A percentile compares a stretch with the other conserved stretches of the same genome.
phyloP scores from a whole-genome alignment of 2,797 vertebrate species.

The Podargus strigoides region DNA sequence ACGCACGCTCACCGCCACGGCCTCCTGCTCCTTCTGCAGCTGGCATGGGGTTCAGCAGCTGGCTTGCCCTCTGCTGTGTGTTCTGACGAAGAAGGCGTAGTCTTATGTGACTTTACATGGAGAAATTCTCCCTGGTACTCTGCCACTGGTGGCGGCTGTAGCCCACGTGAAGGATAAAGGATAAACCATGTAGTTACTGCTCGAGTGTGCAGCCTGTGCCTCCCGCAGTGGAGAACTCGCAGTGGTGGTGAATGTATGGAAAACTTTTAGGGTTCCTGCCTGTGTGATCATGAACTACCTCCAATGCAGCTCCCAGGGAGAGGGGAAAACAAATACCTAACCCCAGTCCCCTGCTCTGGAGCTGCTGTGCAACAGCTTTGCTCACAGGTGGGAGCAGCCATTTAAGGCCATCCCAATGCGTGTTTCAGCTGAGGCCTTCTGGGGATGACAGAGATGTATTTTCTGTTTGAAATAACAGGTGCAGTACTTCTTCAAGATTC shows the following conservation, averaged over 20 bases:
- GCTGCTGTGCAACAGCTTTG: fast-evolving
- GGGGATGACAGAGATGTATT: not conserved
- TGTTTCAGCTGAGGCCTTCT: fast-evolving
- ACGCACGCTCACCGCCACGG: fast-evolving
- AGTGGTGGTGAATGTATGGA: fast-evolving
- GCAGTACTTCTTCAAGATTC: conserved; percentile 96
- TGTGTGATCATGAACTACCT: fast-evolving
- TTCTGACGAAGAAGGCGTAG: fast-evolving
- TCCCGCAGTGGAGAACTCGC: fast-evolving
- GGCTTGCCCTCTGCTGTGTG: fast-evolving
- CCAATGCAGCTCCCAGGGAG: fast-evolving
- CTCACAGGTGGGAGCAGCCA: not conserved
- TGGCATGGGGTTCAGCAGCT: not conserved
- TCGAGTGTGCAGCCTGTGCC: fast-evolving
- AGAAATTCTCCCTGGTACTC: not conserved
- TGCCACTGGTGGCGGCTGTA: fast-evolving
- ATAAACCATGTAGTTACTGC: fast-evolving
- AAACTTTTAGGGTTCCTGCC: fast-evolving
- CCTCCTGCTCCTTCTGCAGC: fast-evolving
- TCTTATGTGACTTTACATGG: not conserved
- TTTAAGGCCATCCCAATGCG: fast-evolving
- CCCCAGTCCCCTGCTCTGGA: fast-evolving
- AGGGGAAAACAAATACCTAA: not conserved
- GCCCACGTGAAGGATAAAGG: fast-evolving
- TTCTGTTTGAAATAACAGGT: conserved; percentile 77